phyloP scores from a whole-genome alignment of 2,113 vertebrate species.

The Craseonycteris thonglongyai region DNA sequence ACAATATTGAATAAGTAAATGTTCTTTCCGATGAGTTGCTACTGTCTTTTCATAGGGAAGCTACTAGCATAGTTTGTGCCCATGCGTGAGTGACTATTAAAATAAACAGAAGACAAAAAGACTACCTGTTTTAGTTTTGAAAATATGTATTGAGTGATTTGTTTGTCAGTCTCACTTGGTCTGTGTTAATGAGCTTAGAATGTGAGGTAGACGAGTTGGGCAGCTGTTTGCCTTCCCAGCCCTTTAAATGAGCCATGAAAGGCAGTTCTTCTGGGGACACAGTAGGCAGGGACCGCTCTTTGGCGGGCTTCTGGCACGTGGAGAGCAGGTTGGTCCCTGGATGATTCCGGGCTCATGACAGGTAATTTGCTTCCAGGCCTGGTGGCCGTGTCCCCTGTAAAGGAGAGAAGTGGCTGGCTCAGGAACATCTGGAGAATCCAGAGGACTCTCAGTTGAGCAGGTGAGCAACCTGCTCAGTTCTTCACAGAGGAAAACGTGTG shows the following conservation, averaged over 20 bases:
- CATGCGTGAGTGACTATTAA: background rate
- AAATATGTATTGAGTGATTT: background rate
- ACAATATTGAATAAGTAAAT: background rate
- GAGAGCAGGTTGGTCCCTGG: background rate
- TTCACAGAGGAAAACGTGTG: conserved; percentile 12
- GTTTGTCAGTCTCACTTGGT: background rate
- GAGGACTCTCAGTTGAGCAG: background rate
- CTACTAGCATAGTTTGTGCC: background rate
- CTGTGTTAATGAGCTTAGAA: background rate
- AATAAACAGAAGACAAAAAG: background rate
- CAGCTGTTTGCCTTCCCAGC: background rate
- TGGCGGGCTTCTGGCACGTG: background rate
- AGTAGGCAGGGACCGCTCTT: background rate
- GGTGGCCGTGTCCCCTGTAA: background rate
- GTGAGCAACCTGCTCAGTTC: background rate
- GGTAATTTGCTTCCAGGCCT: conserved; percentile 53
- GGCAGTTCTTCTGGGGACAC: background rate
- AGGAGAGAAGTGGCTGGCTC: conserved; percentile 11
- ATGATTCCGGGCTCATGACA: conserved; percentile 48
- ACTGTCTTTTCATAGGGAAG: background rate
- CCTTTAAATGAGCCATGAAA: background rate
- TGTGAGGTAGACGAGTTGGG: background rate
- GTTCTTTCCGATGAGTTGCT: background rate
- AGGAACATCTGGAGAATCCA: background rate
- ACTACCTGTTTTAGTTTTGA: background rate